phyloP scores from a whole-genome alignment of 2,888 invertebrate genomes.

The Amiota minor region DNA sequence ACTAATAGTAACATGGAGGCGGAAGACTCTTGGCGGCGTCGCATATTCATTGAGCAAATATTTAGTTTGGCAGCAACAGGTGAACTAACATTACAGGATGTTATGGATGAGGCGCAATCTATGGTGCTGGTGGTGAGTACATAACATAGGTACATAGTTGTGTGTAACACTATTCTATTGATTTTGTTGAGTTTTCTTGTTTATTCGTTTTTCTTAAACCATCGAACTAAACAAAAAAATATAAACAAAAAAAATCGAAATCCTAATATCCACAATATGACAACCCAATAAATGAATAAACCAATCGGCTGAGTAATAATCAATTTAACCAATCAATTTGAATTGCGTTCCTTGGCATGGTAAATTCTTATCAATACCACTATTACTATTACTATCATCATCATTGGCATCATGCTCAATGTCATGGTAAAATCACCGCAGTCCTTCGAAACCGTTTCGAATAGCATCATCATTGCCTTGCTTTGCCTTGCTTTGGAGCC shows the following conservation, averaged over 20 bases:
- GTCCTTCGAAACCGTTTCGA: conserved; percentile 71
- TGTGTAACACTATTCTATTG: not conserved
- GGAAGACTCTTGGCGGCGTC: conserved; percentile 52
- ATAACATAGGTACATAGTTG: not conserved
- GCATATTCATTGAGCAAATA: conserved; percentile 71
- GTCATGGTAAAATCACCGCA: conserved; percentile 36
- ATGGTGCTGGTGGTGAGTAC: conserved; percentile 70
- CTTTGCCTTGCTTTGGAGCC: conserved; percentile 67
- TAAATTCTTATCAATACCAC: not conserved
- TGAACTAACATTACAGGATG: conserved; percentile 67
- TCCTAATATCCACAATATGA: not conserved
- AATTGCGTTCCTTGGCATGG: not conserved
- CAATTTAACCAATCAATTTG: conserved; percentile 17
- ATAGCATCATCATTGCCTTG: conserved; percentile 66
- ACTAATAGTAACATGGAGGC: not conserved
- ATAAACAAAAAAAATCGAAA: not conserved
- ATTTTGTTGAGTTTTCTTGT: not conserved
- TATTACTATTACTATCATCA: not conserved
- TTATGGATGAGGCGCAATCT: conserved; percentile 70
- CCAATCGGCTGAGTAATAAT: not conserved
- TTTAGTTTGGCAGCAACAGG: conserved; percentile 69
- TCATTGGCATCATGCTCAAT: not conserved
- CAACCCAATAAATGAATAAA: not conserved
- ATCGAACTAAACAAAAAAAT: not conserved
- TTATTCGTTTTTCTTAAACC: not conserved